phyloP scores from a whole-genome alignment of 2,888 invertebrate species.

The Sinhomidia bicolor region DNA sequence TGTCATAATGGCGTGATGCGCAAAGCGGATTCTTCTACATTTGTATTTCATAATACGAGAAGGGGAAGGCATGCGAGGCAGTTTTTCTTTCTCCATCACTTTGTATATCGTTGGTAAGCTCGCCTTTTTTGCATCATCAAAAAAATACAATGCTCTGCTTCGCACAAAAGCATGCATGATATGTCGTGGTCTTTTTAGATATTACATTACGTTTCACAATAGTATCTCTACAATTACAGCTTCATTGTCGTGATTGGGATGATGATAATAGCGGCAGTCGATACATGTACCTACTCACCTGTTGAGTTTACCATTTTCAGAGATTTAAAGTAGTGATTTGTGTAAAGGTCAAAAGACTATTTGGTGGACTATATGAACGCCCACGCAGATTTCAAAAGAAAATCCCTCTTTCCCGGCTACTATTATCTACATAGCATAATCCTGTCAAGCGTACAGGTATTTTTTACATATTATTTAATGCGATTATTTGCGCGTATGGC shows the following conservation, averaged over 20 bases:
- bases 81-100: slow-evolving; percentile 6
- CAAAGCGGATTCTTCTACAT: background rate
- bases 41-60: background rate
- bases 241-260: slow-evolving; percentile 14
- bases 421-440: background rate
- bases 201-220: background rate
- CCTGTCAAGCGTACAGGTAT: background rate
- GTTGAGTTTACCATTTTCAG: slow-evolving; percentile 80
- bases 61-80: background rate
- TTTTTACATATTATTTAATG: background rate
- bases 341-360: slow-evolving; percentile 80
- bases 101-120: background rate
- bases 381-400: slow-evolving; percentile 74
- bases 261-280: slow-evolving; percentile 57
- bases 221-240: background rate
- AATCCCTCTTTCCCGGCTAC: background rate
- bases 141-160: background rate
- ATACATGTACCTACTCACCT: slow-evolving; percentile 59
- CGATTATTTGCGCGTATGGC: background rate
- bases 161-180: no score
- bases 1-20: slow-evolving; percentile 17
- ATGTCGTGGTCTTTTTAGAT: background rate
- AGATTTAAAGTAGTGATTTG: slow-evolving; percentile 80
- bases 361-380: slow-evolving; percentile 78
- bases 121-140: slow-evolving; percentile 11